These are phyloP conservation scores for Adelges cooleyi DNA, from an alignment of 1,140 invertebrate species.

Conservation along the genomic window DNA sequence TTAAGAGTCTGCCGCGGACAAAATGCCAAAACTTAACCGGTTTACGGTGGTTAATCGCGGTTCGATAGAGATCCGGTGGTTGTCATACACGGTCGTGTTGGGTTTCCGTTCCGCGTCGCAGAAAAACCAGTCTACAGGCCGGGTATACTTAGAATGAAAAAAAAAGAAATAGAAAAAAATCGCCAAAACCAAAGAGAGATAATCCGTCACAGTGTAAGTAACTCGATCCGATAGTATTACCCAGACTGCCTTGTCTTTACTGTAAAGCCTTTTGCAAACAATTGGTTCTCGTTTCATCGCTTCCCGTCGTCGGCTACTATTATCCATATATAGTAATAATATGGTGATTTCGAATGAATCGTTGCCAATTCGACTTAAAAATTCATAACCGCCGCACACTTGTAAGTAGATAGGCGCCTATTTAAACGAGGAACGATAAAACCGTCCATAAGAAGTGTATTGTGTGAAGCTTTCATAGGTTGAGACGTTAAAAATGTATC, in stretches of 20 bases:
- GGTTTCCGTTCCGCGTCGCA: constrained; percentile 27
- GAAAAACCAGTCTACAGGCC: constrained; percentile 13
- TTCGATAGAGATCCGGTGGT: constrained; percentile 23
- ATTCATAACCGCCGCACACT: too few species aligned
- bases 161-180: neutral
- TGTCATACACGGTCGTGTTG: constrained; percentile 6
- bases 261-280: constrained; percentile 8
- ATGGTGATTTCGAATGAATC: neutral
- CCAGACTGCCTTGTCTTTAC: constrained; percentile 26
- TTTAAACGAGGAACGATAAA: too few species aligned
- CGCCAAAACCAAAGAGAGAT: constrained; percentile 26
- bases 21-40: constrained; percentile 26
- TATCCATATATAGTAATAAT: neutral
- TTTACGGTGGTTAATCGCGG: constrained; percentile 23
- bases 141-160: constrained; percentile 4
- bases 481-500: too few species aligned
- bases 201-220: constrained; percentile 25
- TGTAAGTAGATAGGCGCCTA: too few species aligned
- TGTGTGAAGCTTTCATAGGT: too few species aligned
- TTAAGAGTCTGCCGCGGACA: neutral
- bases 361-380: neutral
- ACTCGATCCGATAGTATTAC: constrained; percentile 24
- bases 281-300: constrained; percentile 25
- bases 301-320: neutral
- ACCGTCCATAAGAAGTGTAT: too few species aligned